phyloP scores from a whole-genome alignment of 2,113 vertebrate genomes.

The Albula goreensis region DNA sequence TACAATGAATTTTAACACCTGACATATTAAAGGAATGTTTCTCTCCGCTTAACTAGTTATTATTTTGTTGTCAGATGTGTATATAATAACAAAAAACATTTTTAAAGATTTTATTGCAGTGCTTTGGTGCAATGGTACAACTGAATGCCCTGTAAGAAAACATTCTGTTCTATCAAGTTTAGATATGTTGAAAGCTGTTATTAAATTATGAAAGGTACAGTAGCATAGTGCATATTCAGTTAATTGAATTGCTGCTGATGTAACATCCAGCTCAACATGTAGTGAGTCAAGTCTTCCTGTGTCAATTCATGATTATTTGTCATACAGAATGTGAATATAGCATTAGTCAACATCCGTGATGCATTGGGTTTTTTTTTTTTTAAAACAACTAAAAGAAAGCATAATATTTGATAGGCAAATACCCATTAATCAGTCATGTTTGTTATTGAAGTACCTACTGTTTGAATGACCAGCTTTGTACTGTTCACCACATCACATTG shows the following conservation, averaged over 20 bases:
- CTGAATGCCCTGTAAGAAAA: neutral
- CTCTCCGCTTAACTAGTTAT: neutral
- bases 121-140: neutral
- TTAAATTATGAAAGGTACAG: neutral
- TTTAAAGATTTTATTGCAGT: too few species aligned
- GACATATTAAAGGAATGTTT: neutral
- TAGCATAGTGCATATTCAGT: neutral
- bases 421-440: neutral
- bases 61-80: neutral
- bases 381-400: neutral
- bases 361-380: neutral
- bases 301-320: neutral
- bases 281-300: neutral
- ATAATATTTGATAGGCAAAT: neutral
- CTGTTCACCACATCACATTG: neutral
- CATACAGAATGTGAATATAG: neutral
- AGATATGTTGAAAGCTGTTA: neutral
- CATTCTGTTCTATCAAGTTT: neutral
- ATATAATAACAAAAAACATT: neutral
- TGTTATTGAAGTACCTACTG: neutral
- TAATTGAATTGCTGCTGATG: neutral
- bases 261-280: neutral
- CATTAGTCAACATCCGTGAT: neutral
- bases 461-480: neutral
- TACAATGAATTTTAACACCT: neutral